Evolutionary conservation across 2,888 invertebrate species (phyloP).

Genomic region (Caenorhabditis wallacei): DNA sequence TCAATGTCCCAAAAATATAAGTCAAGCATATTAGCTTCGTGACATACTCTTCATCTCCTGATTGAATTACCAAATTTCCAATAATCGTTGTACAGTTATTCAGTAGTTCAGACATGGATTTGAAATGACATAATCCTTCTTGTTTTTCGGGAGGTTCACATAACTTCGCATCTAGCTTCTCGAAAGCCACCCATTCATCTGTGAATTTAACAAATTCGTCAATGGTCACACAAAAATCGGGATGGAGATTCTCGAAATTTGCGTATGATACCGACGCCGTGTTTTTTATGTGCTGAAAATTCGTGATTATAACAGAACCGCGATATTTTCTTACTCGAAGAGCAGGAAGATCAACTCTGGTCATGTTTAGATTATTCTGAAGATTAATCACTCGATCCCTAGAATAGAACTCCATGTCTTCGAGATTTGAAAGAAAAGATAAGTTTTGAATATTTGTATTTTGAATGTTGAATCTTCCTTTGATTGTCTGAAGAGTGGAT

Average conservation of each 20-base stretch:
- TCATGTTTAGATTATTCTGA: constrained; percentile 15
- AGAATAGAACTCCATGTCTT: background rate
- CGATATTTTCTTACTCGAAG: no score
- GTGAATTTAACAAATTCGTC: constrained; percentile 6
- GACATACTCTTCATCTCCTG: background rate
- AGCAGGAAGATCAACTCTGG: background rate
- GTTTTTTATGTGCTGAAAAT: background rate
- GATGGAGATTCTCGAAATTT: constrained; percentile 15
- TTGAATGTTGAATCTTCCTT: constrained; percentile 1
- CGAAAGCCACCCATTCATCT: no score
- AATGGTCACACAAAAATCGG: constrained; percentile 14
- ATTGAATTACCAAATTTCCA: background rate
- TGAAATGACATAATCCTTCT: background rate
- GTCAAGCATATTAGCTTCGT: no score
- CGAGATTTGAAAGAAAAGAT: background rate
- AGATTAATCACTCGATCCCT: background rate
- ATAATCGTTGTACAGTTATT: background rate
- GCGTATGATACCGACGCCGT: no score
- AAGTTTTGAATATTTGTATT: constrained; percentile 8
- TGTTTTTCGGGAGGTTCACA: background rate
- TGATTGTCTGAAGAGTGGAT: background rate
- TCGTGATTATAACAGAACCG: background rate
- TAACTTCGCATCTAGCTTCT: background rate
- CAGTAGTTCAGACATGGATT: background rate
- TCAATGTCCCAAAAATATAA: no score